Base-by-base conservation (phyloP, 2,113 vertebrate species). In the Chrysemys picta region DNA sequence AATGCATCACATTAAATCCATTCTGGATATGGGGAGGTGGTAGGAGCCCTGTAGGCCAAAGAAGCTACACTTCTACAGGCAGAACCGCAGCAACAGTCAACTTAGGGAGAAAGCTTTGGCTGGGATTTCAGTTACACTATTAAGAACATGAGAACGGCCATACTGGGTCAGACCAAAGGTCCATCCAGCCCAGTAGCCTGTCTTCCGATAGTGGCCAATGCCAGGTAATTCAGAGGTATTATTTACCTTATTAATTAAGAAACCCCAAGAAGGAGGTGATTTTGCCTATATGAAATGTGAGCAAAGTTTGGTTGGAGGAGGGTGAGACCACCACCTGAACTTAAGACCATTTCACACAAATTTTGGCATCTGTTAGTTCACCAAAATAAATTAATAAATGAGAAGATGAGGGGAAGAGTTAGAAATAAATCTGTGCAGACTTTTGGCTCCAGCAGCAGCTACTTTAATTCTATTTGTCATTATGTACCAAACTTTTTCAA, bases 221-320 rank as follows among this genome's bases (percentile, higher is more conserved):
- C 56, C 56, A 10, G 24, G 56, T 27, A 6, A 27, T 27, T 57
- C 56, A 57, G 24, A 57, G 9, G 56, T 57, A 57, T 57, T 57
- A 76, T 72, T 93, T 94, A 86, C 86, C 86, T 62, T 78, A 62
- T 8, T 45, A 93, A 57, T 57, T 91, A 81, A 92, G 47, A 84
- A 53, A 56, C 0, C 0, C n/a, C 52, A 72, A 50, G 10, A 4
- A 38, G 17, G 29, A 19, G n/a, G 53, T 90, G 22, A 57, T 79
- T 57, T 91, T 85, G 82, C 42, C 59, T 65, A 5, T n/a, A 79
- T 38, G 72, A 24, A 1, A 16, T 47, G 42, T 49, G 57, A 42
- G 80, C 21, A 52, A 42, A 72, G 54, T 35, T 84, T 29, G 16
- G 3, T 19, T 87, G 57, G n/a, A 85, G 88, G 22, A 12, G 3